These are phyloP conservation scores for Parotocinclus haroldoi DNA, from an alignment of 2,797 vertebrate species.

Conservation along the genomic window DNA sequence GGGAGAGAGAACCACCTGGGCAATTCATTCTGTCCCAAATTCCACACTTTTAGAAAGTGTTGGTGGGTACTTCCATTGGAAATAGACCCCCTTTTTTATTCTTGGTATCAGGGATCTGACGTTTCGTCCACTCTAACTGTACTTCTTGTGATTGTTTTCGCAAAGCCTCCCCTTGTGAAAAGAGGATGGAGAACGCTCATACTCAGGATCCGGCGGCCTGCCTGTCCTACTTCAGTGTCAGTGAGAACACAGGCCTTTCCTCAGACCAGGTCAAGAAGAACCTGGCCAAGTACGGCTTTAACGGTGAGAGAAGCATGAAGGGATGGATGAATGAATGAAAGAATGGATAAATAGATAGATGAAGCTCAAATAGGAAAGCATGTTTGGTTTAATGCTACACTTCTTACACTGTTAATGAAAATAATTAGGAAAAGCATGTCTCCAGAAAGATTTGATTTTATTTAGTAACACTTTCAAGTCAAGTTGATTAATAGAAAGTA, in stretches of 20 bases:
- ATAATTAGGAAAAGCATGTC: no score
- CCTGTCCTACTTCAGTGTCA: conserved; percentile 83
- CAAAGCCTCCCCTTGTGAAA: conserved; percentile 68
- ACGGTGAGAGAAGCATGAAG: conserved; percentile 71
- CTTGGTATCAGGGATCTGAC: background rate
- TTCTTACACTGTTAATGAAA: no score
- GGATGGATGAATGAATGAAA: conserved; percentile 18
- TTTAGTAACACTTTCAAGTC: no score
- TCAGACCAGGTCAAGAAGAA: conserved; percentile 81
- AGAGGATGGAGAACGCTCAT: conserved; percentile 85
- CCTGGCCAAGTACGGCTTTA: conserved; percentile 82
- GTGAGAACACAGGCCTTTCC: conserved; percentile 76
- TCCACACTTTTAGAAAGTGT: conserved; percentile 65
- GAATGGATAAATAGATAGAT: conserved; percentile 3
- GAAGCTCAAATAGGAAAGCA: background rate
- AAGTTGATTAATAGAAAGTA: no score
- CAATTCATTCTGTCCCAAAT: conserved; percentile 61
- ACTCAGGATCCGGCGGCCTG: conserved; percentile 74
- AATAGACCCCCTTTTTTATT: conserved; percentile 9
- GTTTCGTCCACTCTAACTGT: conserved; percentile 32
- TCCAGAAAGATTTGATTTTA: no score
- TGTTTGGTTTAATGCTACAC: no score
- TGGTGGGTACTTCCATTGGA: conserved; percentile 58
- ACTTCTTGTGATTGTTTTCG: conserved; percentile 39
- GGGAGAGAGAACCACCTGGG: conserved; percentile 60